Base-by-base conservation (phyloP, 92 coral and sea anemone species). In the Umimayanthus kanabou region DNA sequence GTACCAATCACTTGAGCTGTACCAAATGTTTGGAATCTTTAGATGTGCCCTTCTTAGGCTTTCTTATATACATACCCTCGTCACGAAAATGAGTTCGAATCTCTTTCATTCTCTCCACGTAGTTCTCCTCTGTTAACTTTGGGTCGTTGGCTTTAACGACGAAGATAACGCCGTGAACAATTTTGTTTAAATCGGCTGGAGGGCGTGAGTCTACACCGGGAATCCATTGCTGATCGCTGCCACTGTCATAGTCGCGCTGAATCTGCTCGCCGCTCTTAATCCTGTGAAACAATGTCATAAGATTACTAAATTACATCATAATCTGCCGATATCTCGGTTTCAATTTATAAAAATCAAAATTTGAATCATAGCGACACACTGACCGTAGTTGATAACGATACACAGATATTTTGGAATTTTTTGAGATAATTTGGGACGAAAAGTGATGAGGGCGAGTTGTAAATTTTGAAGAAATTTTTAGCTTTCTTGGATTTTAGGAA, bases 131-230 rank as follows among this genome's bases (percentile, higher is more conserved):
- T 25, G 79, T 90, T 87, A 94, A 78, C 7, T 94, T 93, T 28
- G 85, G 88, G 71, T 94, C 96, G 33, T 94, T 80, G 29, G 96
- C 96, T 85, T 90, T 84, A 8, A 94, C 80, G 45, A 94, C 94
- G 75, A 94, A 94, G 53, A 94, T 80, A 20, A 94, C 93, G 4
- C 92, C 94, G 39, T 94, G 96, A 7, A 88, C 93, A 42, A 81
- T 86, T 58, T 86, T 87, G 16, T 88, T 43, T 22, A 94, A 89
- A 64, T 20, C 25, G 14, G 58, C 80, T 33, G 58, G 66, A 28
- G 76, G 43, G 16, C 15, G 43, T 28, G 76, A 72, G 39, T 7
- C 43, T 3, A 37, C 30, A 11, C 39, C 23, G 4, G 39, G 9
- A 57, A 20, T 57, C 65, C 65, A 47, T 47, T 47, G 65, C 76